Base-by-base conservation (phyloP, 2,888 invertebrate genomes). In the Tetheella fluctuosa region DNA sequence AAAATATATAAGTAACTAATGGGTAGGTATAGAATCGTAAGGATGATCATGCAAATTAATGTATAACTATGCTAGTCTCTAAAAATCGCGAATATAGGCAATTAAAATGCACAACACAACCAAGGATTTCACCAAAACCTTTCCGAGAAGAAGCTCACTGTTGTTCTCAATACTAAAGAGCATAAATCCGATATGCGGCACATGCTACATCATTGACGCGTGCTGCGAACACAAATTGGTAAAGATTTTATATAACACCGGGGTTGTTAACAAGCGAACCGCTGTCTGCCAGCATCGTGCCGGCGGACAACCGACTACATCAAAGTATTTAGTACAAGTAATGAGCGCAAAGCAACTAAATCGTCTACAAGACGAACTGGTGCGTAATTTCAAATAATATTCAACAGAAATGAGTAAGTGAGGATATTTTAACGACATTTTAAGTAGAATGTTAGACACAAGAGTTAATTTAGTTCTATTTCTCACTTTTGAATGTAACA, bases 211-310 rank as follows among this genome's bases (percentile, higher is more conserved):
- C 71, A 70, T 64, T 74, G 63, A 76, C 80, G 80, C 88, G 89
- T 89, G 89, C 80, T 70, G 69, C 67, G 89, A 87, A 86, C 83
- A 70, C 84, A 84, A 89, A 91, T 89, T 83, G 81, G 75, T 83
- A 79, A 80, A 82, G 77, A 81, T 84, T 85, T 84, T 80, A 77
- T 80, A 80, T 71, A 79, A 81, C 74, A 74, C 64, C 62, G 69
- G 66, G 68, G 74, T 69, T 76, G 76, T 74, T 84, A 84, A 84
- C 81, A 84, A 85, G 83, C 80, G 80, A 68, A 70, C 77, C 81
- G 81, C 83, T 85, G 88, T 87, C 84, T 83, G 81, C 69, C 67
- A 64, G 71, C 70, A 68, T 55, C 67, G 65, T 57, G 60, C 58
- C 68, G 69, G 69, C 73, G 70, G 68, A 73, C 65, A 71, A 28